A percentile compares a stretch with the other conserved stretches of the same genome.
These are phyloP conservation scores for Drosophila conformis DNA, from an alignment of 2,888 invertebrate species.

Conservation along the genomic window DNA sequence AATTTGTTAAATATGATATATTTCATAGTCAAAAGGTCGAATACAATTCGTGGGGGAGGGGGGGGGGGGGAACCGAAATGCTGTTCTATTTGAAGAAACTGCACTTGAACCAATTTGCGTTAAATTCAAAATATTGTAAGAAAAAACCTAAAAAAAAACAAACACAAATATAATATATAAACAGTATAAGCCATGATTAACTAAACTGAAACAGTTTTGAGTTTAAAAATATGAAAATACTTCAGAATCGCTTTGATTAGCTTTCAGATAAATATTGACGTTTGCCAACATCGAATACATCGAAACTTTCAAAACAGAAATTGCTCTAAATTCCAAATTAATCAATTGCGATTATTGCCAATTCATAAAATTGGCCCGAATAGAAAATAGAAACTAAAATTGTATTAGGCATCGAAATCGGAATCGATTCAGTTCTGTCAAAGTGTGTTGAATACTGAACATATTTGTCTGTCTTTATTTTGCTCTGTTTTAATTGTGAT, in stretches of 20 bases:
- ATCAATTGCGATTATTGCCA: background rate
- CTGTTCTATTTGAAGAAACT: constrained; percentile 1
- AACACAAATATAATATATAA: background rate
- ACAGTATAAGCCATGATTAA: background rate
- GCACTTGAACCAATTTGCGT: constrained; percentile 8
- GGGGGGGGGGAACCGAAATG: background rate
- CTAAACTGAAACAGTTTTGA: background rate
- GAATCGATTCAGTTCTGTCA: background rate
- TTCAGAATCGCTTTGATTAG: background rate
- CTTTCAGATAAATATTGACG: background rate
- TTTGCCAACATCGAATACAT: background rate
- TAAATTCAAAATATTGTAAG: background rate
- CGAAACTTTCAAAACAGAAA: background rate
- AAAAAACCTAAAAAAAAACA: background rate
- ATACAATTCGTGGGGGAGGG: background rate
- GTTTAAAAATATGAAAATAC: background rate
- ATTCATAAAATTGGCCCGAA: background rate
- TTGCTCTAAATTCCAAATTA: background rate
- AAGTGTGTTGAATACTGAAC: background rate
- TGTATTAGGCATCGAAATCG: background rate
- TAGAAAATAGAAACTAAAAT: background rate
- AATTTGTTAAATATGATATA: constrained; percentile 1
- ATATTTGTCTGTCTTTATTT: background rate
- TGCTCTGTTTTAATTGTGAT: background rate
- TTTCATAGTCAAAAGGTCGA: background rate